phyloP scores from a whole-genome alignment of 2,113 vertebrate genomes.

The Oriolus oriolus region DNA sequence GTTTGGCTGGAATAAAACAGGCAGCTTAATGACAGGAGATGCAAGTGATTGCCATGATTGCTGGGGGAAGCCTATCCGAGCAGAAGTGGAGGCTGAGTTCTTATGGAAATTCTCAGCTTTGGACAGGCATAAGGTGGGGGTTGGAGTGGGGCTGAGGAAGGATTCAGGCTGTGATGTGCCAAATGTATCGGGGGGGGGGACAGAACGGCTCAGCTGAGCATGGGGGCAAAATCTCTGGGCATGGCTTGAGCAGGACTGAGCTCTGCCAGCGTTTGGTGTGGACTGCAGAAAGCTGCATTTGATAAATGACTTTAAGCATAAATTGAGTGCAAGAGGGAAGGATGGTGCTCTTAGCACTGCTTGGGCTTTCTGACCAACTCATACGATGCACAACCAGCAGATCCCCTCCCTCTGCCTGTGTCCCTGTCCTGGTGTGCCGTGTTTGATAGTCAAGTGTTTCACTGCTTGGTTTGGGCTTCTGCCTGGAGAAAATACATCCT shows the following conservation, averaged over 20 bases:
- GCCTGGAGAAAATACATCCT: background rate
- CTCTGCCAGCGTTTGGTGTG: background rate
- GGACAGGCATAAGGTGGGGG: background rate
- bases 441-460: background rate
- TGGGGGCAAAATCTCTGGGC: accelerated
- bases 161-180: background rate
- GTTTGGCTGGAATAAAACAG: conserved; percentile 1
- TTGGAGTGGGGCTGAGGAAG: background rate
- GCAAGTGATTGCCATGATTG: background rate
- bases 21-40: background rate
- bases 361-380: background rate
- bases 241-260: background rate
- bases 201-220: accelerated
- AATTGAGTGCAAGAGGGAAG: background rate
- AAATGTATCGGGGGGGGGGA: background rate
- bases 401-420: background rate
- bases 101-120: background rate
- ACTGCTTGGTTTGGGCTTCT: background rate
- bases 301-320: background rate
- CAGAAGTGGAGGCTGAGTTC: background rate
- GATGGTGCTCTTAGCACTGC: background rate
- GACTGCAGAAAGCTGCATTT: background rate
- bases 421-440: accelerated
- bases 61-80: background rate
- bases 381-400: accelerated